phyloP scores from a whole-genome alignment of 2,888 invertebrate species.

The Drosophila putrida region DNA sequence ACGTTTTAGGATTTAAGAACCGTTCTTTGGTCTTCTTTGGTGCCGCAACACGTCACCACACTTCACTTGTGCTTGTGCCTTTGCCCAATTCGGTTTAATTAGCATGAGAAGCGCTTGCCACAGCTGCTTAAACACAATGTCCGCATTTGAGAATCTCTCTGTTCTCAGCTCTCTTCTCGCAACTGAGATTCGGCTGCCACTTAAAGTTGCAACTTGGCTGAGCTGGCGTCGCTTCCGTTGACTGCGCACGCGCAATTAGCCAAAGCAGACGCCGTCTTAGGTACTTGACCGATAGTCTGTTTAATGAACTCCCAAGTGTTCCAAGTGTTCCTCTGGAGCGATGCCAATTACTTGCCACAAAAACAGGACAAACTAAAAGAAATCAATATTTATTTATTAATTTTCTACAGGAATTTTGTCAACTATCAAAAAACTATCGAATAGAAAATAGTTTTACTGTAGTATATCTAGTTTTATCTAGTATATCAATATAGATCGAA shows the following conservation, averaged over 20 bases:
- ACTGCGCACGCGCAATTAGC: slow-evolving; percentile 79
- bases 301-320: slow-evolving; percentile 50
- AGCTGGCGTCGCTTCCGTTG: slow-evolving; percentile 70
- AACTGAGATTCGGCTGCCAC: slow-evolving; percentile 7
- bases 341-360: too few relatives aligned
- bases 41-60: slow-evolving; percentile 52
- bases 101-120: slow-evolving; percentile 76
- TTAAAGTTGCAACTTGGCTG: slow-evolving; percentile 23
- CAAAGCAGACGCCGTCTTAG: slow-evolving; percentile 68
- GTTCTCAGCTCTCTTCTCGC: background rate
- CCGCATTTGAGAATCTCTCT: slow-evolving; percentile 30
- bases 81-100: slow-evolving; percentile 79
- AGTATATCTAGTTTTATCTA: too few relatives aligned
- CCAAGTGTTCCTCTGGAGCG: background rate
- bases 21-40: slow-evolving; percentile 66
- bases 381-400: too few relatives aligned
- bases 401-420: too few relatives aligned
- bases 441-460: too few relatives aligned
- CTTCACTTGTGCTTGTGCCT: slow-evolving; percentile 1
- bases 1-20: slow-evolving; percentile 76
- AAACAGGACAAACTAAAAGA: too few relatives aligned
- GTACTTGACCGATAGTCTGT: slow-evolving; percentile 79
- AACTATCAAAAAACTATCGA: too few relatives aligned
- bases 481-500: too few relatives aligned
- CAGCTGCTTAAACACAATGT: slow-evolving; percentile 76